Evolutionary conservation across 2,797 vertebrate genomes (phyloP).

Genomic region (Sebastes taczanowskii): DNA sequence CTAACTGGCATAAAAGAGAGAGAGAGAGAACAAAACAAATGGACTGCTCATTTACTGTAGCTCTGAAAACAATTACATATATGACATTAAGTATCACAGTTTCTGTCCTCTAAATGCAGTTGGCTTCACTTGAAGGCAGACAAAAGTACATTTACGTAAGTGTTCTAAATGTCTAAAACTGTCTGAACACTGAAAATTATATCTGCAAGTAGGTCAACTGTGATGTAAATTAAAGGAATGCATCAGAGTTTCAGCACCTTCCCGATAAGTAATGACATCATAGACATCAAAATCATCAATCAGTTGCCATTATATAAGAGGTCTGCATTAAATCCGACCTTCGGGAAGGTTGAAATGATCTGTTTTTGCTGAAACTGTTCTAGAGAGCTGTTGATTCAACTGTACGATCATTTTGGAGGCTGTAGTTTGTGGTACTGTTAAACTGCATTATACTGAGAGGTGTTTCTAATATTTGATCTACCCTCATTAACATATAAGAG

Average conservation of each 20-base stretch:
- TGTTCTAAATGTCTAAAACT: neutral
- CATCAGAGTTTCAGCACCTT: neutral
- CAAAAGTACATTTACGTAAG: neutral
- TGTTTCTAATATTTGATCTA: neutral
- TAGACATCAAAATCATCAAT: neutral
- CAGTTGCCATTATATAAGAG: neutral
- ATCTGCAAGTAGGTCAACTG: neutral
- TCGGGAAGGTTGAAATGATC: neutral
- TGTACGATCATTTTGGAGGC: neutral
- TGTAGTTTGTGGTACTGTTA: neutral
- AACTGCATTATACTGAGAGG: neutral
- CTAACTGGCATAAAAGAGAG: slow-evolving; percentile 15
- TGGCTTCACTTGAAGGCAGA: neutral
- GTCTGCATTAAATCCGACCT: neutral
- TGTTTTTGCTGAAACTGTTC: neutral
- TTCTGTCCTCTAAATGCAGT: neutral
- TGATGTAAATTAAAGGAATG: neutral
- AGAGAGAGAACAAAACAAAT: slow-evolving; percentile 6
- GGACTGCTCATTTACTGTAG: slow-evolving; percentile 19
- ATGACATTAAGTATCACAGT: neutral
- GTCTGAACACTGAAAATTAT: neutral
- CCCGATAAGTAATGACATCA: slow-evolving; percentile 1
- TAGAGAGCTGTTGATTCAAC: neutral
- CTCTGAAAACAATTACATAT: slow-evolving; percentile 6
- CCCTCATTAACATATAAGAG: neutral